Percentiles rank a stretch among this genome's conserved stretches.
Evolutionary conservation across 2,888 invertebrate genomes (phyloP).

Genomic region (Drosophila aldrichi): DNA sequence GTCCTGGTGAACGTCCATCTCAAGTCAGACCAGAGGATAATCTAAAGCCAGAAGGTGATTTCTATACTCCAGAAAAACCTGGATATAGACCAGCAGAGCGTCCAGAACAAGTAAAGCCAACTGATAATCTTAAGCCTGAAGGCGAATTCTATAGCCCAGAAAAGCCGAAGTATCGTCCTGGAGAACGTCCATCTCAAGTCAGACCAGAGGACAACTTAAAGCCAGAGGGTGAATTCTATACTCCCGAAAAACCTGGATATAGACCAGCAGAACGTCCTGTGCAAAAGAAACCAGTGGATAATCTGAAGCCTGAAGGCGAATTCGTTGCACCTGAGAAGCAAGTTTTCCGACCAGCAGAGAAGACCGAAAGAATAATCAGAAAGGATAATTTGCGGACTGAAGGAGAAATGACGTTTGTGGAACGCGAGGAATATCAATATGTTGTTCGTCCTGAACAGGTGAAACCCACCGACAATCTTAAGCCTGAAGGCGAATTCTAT

Average conservation of each 20-base stretch:
- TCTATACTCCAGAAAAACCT: not conserved
- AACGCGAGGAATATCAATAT: too few relatives aligned
- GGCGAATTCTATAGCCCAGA: not conserved
- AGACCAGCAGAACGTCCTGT: slow-evolving; percentile 4
- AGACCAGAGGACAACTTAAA: too few relatives aligned
- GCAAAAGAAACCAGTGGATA: slow-evolving; percentile 4
- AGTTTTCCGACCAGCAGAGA: slow-evolving; percentile 86
- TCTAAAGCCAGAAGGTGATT: not conserved
- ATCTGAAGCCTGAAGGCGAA: slow-evolving; percentile 80
- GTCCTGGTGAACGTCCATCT: not conserved
- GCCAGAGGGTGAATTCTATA: not conserved
- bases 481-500: slow-evolving; percentile 86
- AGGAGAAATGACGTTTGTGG: too few relatives aligned
- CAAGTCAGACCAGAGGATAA: not conserved
- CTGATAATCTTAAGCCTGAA: not conserved
- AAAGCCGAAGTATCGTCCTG: not conserved
- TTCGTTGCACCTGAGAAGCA: slow-evolving; percentile 66
- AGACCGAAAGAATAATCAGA: slow-evolving; percentile 52
- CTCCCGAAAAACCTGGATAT: not conserved
- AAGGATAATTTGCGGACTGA: too few relatives aligned
- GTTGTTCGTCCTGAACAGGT: slow-evolving; percentile 81
- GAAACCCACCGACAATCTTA: slow-evolving; percentile 86
- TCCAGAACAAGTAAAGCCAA: not conserved
- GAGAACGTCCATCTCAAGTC: slow-evolving; percentile 4
- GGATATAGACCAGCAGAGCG: not conserved